phyloP scores from a whole-genome alignment of 2,888 invertebrate genomes.

The Ectropis crepuscularia region DNA sequence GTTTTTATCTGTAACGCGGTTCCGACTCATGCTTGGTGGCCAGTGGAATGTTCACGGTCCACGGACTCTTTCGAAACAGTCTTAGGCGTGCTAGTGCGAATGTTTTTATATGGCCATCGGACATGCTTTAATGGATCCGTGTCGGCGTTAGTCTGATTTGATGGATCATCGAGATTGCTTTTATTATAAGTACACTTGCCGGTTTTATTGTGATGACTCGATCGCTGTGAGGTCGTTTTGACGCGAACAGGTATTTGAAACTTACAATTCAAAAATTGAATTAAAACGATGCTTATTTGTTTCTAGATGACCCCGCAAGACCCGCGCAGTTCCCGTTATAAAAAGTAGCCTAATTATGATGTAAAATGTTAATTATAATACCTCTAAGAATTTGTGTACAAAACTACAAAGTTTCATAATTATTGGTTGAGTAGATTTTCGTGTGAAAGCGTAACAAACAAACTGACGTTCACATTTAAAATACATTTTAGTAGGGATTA shows the following conservation, averaged over 20 bases:
- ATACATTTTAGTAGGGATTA: no score
- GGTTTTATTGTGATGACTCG: conserved; percentile 5
- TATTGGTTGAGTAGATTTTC: no score
- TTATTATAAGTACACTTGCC: conserved; percentile 31
- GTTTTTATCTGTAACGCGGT: conserved; percentile 66
- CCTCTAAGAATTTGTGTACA: no score
- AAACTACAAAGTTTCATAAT: no score
- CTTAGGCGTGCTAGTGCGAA: conserved; percentile 78
- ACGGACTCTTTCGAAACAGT: conserved; percentile 81
- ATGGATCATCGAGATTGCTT: conserved; percentile 49
- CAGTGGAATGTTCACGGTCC: conserved; percentile 82
- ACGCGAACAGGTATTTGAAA: background rate
- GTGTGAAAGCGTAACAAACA: no score
- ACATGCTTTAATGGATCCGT: conserved; percentile 70
- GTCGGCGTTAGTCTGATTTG: conserved; percentile 57
- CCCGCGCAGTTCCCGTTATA: no score
- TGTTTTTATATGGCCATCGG: conserved; percentile 67
- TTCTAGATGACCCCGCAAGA: no score
- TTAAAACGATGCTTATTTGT: no score
- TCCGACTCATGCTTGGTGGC: conserved; percentile 71
- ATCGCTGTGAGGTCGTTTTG: background rate
- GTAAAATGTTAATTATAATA: no score
- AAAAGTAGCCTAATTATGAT: no score
- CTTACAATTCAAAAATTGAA: background rate
- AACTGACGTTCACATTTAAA: no score